These are phyloP conservation scores for Cydia amplana DNA, from an alignment of 1,140 invertebrate species.

Conservation along the genomic window DNA sequence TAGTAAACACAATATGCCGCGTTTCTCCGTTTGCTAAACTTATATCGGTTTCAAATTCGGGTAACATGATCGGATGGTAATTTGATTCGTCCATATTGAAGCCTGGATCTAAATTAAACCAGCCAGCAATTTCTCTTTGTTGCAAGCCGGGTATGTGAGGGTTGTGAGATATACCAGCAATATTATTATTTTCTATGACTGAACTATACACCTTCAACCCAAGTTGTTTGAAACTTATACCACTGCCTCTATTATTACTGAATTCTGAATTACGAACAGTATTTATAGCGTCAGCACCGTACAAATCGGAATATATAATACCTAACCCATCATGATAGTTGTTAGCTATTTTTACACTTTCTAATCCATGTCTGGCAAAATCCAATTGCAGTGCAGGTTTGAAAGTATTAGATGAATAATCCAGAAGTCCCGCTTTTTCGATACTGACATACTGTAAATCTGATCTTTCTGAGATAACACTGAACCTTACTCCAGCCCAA, in stretches of 20 bases:
- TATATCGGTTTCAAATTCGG: slow-evolving; percentile 81
- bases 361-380: slow-evolving; percentile 94
- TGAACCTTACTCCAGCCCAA: slow-evolving; percentile 95
- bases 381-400: slow-evolving; percentile 97
- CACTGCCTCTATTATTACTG: slow-evolving; percentile 91
- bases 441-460: slow-evolving; percentile 94
- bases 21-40: slow-evolving; percentile 86
- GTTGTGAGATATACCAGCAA: slow-evolving; percentile 95
- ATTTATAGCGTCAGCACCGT: slow-evolving; percentile 91
- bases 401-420: slow-evolving; percentile 94
- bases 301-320: slow-evolving; percentile 93
- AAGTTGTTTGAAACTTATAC: slow-evolving; percentile 92
- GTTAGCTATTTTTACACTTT: slow-evolving; percentile 88
- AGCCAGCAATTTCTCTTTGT: slow-evolving; percentile 94
- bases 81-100: slow-evolving; percentile 83
- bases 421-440: slow-evolving; percentile 95
- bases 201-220: slow-evolving; percentile 89
- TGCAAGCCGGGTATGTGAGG: slow-evolving; percentile 90
- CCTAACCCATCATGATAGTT: slow-evolving; percentile 94
- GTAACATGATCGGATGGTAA: slow-evolving; percentile 86
- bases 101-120: slow-evolving; percentile 87
- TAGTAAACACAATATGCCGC: slow-evolving; percentile 87
- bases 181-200: slow-evolving; percentile 90
- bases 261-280: slow-evolving; percentile 94
- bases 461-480: slow-evolving; percentile 91